Base-by-base conservation (phyloP, 2,797 vertebrate species). In the Cyprinodon diabolis region DNA sequence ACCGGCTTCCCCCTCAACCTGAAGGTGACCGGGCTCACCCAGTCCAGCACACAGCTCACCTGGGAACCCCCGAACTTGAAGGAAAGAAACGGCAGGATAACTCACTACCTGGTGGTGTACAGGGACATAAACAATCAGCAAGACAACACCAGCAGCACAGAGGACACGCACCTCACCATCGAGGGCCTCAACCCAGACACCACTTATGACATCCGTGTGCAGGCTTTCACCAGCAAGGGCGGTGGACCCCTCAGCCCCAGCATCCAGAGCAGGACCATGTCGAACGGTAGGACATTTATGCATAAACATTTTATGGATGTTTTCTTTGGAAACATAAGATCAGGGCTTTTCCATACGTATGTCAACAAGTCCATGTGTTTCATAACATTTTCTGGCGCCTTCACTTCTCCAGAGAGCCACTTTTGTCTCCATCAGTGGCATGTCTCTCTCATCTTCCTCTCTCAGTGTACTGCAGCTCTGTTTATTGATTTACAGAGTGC, bases 201-300 rank as follows among this genome's bases (percentile, higher is more conserved):
- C 74, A 99, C 97, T 68, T 99, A 99, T 0, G 97, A 99, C 86
- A 96, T 99, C 91, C 96, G 96, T 79, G 96, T 99, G 80, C 96
- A 97, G 79, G 97, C 97, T 0, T 96, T 92, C 79, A 99, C 96
- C 92, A 96, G 77, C 91, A 98, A 97, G 84, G 98, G 98, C 6
- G 91, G 85, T 0, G 98, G 98, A 60, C 98, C 98, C 0, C 95
- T 99, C 78, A 99, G 98, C 90, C 98, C 98, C 89, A 99, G 98
- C 94, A 99, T 99, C 88, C 98, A 99, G 94, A 98, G 98, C 87
- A 95, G 98, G 91, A 99, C 98, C 87, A 97, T 98, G 97, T 97
- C 97, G 0, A 94, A 97, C 84, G 98, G 98, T 99, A 94, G 1
- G 85, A 69, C 15, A 47, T 75, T 72, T 78, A 58, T 19, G 69